Base-by-base conservation (phyloP, 2,113 vertebrate genomes). In the Protobothrops mucrosquamatus region DNA sequence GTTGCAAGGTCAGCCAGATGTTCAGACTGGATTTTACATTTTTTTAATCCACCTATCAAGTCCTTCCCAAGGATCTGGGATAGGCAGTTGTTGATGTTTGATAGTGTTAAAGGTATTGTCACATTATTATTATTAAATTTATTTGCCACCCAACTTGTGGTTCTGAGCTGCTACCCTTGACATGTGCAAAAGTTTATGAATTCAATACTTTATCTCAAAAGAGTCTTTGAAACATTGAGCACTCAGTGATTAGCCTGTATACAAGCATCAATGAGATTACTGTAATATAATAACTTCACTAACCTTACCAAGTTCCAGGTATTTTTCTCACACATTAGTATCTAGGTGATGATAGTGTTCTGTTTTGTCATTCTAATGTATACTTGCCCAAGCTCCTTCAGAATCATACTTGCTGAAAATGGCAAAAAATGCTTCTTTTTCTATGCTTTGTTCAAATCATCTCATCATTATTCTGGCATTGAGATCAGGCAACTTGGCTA, bases 401-500 rank as follows among this genome's bases (percentile, higher is more conserved):
- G 22, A 97, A 95, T 95, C 92, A 94, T 95, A 98, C 97, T 97
- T 98, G 97, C 96, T 96, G 95, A 95, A 96, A 97, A 95, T 97
- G 96, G 92, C 59, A 12, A 93, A 88, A 51, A 85, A 90, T 59
- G 95, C 96, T 95, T 94, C 93, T 93, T 69, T 93, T 94, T 85
- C 88, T 88, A 93, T 92, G 94, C 96, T 96, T 96, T 95, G 95
- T 94, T 97, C 97, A 96, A 96, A 97, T 97, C 97, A 97, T 95
- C 93, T 94, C 92, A 94, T 98, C 97, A 98, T 98, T 96, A 96
- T 95, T 95, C 96, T 97, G 97, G 97, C 97, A 98, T 96, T 92
- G 96, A 95, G 94, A 96, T 95, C 97, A 94, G 95, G 91, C 48
- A 95, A 97, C 97, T 98, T 98, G 98, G 98, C 97, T 95, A 95